Evolutionary conservation across 2,113 vertebrate species (phyloP).

Genomic region (Oceanites oceanicus): DNA sequence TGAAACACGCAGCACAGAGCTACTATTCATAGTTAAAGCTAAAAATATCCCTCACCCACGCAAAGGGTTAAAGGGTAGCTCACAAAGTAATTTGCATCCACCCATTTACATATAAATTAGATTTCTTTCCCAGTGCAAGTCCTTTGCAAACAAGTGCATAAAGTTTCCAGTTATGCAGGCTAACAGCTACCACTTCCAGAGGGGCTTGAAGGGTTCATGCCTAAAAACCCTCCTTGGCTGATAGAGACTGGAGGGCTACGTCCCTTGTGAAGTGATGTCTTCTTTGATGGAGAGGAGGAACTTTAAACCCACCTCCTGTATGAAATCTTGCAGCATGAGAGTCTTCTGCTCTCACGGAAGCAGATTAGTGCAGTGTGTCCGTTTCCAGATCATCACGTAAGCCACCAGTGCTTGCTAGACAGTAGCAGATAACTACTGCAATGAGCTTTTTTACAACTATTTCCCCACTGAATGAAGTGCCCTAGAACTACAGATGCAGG

Average conservation of each 20-base stretch:
- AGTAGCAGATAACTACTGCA: not conserved
- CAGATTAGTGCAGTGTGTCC: not conserved
- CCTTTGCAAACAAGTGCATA: not conserved
- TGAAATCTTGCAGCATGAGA: not conserved
- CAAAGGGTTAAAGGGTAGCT: slow-evolving; percentile 40
- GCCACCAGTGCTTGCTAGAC: not conserved
- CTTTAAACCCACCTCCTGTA: not conserved
- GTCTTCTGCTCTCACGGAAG: not conserved
- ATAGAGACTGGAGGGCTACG: not conserved
- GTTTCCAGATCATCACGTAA: not conserved
- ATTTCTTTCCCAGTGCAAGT: not conserved
- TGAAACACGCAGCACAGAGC: not conserved
- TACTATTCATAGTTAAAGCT: not conserved
- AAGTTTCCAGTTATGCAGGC: not conserved
- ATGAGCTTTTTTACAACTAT: not conserved
- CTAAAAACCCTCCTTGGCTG: not conserved
- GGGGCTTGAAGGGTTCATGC: not conserved
- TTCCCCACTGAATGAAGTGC: not conserved
- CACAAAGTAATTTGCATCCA: not conserved
- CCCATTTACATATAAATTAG: slow-evolving; percentile 49
- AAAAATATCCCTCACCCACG: slow-evolving; percentile 16
- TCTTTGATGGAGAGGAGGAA: not conserved
- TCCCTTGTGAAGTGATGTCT: not conserved
- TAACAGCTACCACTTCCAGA: not conserved
- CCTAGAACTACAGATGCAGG: not conserved